Evolutionary conservation across 2,113 vertebrate genomes (phyloP).

Genomic region (Prionailurus bengalensis): DNA sequence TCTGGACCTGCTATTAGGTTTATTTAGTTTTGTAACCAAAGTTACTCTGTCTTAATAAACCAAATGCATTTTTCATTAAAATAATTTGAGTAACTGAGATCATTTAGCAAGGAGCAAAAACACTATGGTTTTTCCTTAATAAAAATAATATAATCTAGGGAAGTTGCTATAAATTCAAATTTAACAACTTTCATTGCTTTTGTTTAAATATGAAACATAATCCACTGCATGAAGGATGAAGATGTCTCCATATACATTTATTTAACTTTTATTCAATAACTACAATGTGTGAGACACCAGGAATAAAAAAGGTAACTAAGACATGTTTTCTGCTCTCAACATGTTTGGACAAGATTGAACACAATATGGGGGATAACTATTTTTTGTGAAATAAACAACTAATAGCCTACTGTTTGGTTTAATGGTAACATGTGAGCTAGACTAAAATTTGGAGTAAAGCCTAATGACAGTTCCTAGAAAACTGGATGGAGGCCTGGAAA

Average conservation of each 20-base stretch:
- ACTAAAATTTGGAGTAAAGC: neutral
- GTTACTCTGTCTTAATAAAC: neutral
- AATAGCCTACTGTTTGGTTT: neutral
- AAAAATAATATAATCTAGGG: neutral
- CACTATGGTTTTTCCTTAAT: neutral
- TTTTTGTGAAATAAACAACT: conserved; percentile 35
- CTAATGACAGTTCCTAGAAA: neutral
- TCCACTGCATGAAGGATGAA: neutral
- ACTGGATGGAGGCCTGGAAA: neutral
- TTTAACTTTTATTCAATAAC: conserved; percentile 16
- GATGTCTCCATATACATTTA: neutral
- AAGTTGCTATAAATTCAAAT: neutral
- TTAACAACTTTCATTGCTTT: neutral
- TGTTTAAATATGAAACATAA: neutral
- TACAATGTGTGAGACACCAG: neutral
- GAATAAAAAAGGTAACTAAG: neutral
- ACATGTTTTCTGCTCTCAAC: neutral
- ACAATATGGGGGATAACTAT: neutral
- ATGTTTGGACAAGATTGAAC: neutral
- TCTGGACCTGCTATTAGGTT: neutral
- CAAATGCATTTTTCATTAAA: neutral
- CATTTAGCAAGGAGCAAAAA: neutral
- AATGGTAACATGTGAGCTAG: neutral
- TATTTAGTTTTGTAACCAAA: neutral
- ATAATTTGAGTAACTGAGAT: neutral